Base-by-base conservation (phyloP, 2,797 vertebrate genomes). In the Darevskia nairensis region DNA sequence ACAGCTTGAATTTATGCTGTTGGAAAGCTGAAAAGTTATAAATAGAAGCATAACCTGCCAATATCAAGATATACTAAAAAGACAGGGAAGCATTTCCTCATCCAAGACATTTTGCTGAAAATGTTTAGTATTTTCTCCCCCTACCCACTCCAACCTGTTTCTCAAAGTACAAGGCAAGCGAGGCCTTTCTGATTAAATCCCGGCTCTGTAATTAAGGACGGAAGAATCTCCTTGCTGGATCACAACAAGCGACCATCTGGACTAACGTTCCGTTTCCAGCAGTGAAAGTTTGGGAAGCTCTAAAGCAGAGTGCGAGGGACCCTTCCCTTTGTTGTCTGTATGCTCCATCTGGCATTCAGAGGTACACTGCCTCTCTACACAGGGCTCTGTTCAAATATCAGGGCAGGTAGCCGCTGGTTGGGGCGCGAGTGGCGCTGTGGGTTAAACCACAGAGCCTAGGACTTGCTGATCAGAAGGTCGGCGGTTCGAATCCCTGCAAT, bases 1-100 rank as follows among this genome's bases (percentile, higher is more conserved):
- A 46, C 86, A 75, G 76, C 55, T 87, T 82, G 86, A 76, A 87
- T 75, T 32, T 76, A 76, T 35, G 39, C 39, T 76, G 41, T 64
- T 82, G 6, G 39, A 66, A 44, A 82, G 23, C 39, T 66, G 59
- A 50, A 64, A 75, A 82, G 64, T 50, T 82, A 66, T 87, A 87
- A 87, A 82, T 76, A 66, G 86, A 76, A 82, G 21, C 17, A 66
- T 68, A 66, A 69, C n/a, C 41, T 66, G 61, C n/a, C n/a, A 82
- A 68, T 88, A 68, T 19, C 10, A 75, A 74, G 72, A 75, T n/a
- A 75, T 39, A 44, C 19, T 66, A 39, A 59, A n/a, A 59, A 81
- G 39, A 46, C 15, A 82, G 68, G n/a, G 15, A 75, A 75, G 59
- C 27, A 59, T 66, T 75, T 87, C 10, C 82, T 81, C 17, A 10